Evolutionary conservation across 2,888 invertebrate species (phyloP), one percentile per base, ranked within the genome.

Genomic region (Eledone cirrhosa): DNA sequence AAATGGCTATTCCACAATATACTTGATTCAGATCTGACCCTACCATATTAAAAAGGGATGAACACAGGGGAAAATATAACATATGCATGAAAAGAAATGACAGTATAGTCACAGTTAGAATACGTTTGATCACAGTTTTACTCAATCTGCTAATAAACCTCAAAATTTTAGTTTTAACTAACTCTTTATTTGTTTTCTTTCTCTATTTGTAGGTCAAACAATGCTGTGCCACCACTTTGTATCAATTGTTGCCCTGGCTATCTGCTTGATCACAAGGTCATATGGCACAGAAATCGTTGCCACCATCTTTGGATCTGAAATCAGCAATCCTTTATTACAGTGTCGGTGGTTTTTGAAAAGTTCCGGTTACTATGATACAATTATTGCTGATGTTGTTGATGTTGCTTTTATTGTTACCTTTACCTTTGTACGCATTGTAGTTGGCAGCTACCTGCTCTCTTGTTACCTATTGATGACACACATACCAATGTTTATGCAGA

Each of bases 291-390:
- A 90, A 82, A 81, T 90, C 79, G 85, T 88, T n/a, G 88, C 88
- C 22, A 88, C 89, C 7, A 84, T 91, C 27, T 86, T 86, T 59
- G 90, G 89, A 0, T 86, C 89, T 0, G 91, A 91, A 81, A 79
- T 89, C 27, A 88, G 90, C 65, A 90, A 90, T 80, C 91, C 91
- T 0, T 82, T 91, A 8, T 85, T 90, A 16, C 91, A 91, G 83
- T 48, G 86, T n/a, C 86, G 91, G 2, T 91, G 90, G 90, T 89
- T 89, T 80, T 83, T 89, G 16, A 80, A 84, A 19, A 85, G 88
- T 47, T 82, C 85, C 0, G 86, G 86, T 8, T 81, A 80, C 22
- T 84, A 88, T 47, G 79, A 86, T 48, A 86, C 87, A 1, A 31
- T 82, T 41, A 79, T 85, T 7, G 88, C 85, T 0, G 87, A 88